Percentiles rank a stretch among this genome's conserved stretches.
phyloP scores from a whole-genome alignment of 2,797 vertebrate genomes.

The Siniperca undulata region DNA sequence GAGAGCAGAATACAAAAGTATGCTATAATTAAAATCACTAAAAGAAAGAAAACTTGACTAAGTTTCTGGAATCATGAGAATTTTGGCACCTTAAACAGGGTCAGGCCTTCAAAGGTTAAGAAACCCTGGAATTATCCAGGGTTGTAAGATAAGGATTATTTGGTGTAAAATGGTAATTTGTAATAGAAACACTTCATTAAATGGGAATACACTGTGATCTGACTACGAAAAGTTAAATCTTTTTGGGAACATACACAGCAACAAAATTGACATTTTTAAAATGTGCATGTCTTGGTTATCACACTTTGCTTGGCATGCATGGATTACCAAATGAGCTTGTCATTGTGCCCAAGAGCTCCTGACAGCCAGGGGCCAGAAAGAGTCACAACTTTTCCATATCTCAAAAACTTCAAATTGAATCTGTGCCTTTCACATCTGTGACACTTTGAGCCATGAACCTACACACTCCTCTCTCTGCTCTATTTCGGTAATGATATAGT shows the following conservation, averaged over 20 bases:
- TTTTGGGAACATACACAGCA: not conserved
- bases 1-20: not conserved
- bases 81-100: no score
- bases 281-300: not conserved
- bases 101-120: not conserved
- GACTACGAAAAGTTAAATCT: not conserved
- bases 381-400: slow-evolving; percentile 30
- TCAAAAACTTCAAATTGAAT: slow-evolving; percentile 31
- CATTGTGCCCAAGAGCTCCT: not conserved
- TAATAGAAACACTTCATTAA: not conserved
- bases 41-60: not conserved
- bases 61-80: not conserved
- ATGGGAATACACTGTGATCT: not conserved
- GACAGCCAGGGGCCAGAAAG: not conserved
- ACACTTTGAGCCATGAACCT: slow-evolving; percentile 48
- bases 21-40: not conserved
- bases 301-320: not conserved
- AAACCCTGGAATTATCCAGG: not conserved
- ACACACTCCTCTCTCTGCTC: slow-evolving; percentile 40
- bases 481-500: slow-evolving; percentile 35
- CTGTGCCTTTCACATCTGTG: slow-evolving; percentile 13
- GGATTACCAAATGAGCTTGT: not conserved
- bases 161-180: not conserved
- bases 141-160: not conserved
- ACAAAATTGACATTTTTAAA: not conserved